phyloP scores from a whole-genome alignment of 2,797 vertebrate genomes.

The Siniperca undulata region DNA sequence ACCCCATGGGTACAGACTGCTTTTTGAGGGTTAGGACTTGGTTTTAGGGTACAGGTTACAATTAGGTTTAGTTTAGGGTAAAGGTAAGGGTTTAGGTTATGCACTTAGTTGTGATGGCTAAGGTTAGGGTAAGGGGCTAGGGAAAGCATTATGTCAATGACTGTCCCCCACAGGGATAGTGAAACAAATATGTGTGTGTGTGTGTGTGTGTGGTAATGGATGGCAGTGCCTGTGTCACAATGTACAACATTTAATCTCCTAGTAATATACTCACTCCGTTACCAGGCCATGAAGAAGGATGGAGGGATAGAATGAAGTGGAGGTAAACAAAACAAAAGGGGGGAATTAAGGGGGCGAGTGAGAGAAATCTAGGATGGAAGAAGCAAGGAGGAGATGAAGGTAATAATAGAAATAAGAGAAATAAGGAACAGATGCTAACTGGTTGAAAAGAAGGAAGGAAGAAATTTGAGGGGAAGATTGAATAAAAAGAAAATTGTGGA shows the following conservation, averaged over 20 bases:
- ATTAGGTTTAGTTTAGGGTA: too few relatives aligned
- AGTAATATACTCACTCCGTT: slow-evolving; percentile 46
- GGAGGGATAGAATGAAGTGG: slow-evolving; percentile 23
- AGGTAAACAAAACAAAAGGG: slow-evolving; percentile 36
- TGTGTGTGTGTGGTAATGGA: slow-evolving; percentile 31
- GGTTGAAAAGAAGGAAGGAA: background rate
- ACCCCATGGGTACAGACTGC: too few relatives aligned
- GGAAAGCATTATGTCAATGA: too few relatives aligned
- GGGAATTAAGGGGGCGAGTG: slow-evolving; percentile 1
- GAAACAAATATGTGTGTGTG: background rate
- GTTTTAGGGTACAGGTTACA: too few relatives aligned
- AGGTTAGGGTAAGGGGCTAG: too few relatives aligned
- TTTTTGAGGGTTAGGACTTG: too few relatives aligned
- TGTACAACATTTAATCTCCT: slow-evolving; percentile 52
- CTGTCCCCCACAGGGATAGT: too few relatives aligned
- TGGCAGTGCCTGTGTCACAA: slow-evolving; percentile 21
- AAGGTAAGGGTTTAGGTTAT: too few relatives aligned
- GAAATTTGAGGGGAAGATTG: background rate
- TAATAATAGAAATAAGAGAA: background rate
- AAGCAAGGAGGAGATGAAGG: background rate
- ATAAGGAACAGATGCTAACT: background rate
- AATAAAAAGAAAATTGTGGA: background rate
- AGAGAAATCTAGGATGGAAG: background rate
- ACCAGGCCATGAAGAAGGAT: slow-evolving; percentile 32
- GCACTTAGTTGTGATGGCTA: too few relatives aligned